phyloP scores from a whole-genome alignment of 1,140 invertebrate genomes.

The Drosophila orosa region DNA sequence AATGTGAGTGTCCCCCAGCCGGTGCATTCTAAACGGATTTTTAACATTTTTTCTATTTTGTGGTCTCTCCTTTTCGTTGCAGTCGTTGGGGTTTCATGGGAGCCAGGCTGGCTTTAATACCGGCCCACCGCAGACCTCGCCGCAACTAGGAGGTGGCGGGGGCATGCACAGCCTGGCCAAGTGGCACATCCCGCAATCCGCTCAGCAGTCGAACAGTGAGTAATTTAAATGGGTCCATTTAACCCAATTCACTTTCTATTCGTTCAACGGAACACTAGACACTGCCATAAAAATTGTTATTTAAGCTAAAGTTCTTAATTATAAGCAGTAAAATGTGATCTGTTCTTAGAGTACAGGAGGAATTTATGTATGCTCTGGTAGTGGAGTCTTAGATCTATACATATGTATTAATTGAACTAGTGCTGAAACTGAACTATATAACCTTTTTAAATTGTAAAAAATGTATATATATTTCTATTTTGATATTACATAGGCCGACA shows the following conservation, averaged over 20 bases:
- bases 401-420: too few relatives aligned
- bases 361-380: too few relatives aligned
- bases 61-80: slow-evolving; percentile 1
- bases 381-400: too few relatives aligned
- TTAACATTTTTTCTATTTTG: not conserved
- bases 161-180: slow-evolving; percentile 84
- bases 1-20: slow-evolving; percentile 57
- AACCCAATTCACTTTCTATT: not conserved
- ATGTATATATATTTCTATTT: too few relatives aligned
- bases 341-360: too few relatives aligned
- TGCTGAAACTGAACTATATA: too few relatives aligned
- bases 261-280: not conserved
- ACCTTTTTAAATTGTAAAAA: too few relatives aligned
- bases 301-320: not conserved
- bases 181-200: slow-evolving; percentile 89
- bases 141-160: slow-evolving; percentile 64
- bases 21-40: not conserved
- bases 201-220: slow-evolving; percentile 84
- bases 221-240: slow-evolving; percentile 1
- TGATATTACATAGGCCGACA: too few relatives aligned
- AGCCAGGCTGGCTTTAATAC: slow-evolving; percentile 82
- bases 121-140: slow-evolving; percentile 76
- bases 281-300: not conserved
- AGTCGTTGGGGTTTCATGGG: slow-evolving; percentile 84
- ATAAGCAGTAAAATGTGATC: too few relatives aligned